phyloP scores from a whole-genome alignment of 2,797 vertebrate genomes.

The Rhyacichthys aspro region DNA sequence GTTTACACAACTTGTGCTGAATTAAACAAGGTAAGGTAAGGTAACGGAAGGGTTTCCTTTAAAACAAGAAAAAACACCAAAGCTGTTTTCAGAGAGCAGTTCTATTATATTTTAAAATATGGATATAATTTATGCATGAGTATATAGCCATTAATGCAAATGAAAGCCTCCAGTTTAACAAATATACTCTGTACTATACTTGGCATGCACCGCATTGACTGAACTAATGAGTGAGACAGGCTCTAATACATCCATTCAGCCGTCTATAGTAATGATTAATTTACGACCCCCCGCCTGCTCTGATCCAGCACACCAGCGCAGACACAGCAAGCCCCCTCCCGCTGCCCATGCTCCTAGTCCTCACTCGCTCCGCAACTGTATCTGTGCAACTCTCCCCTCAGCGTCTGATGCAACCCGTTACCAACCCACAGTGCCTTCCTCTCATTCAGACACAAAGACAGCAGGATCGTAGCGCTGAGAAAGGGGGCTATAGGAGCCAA shows the following conservation, averaged over 20 bases:
- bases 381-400: slow-evolving; percentile 58
- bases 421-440: slow-evolving; percentile 76
- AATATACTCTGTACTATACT: slow-evolving; percentile 45
- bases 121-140: slow-evolving; percentile 54
- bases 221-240: slow-evolving; percentile 68
- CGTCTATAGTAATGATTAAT: slow-evolving; percentile 77
- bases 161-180: slow-evolving; percentile 52
- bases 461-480: slow-evolving; percentile 52
- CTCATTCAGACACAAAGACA: slow-evolving; percentile 81
- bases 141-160: slow-evolving; percentile 52
- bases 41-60: slow-evolving; percentile 15
- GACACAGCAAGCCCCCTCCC: slow-evolving; percentile 29
- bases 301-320: slow-evolving; percentile 41
- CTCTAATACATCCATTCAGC: slow-evolving; percentile 74
- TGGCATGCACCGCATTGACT: slow-evolving; percentile 60
- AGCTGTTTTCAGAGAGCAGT: slow-evolving; percentile 23
- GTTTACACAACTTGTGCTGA: not conserved
- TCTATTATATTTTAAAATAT: slow-evolving; percentile 39
- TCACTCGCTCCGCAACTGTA: slow-evolving; percentile 36
- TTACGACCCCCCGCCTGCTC: slow-evolving; percentile 68
- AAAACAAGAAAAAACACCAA: slow-evolving; percentile 9
- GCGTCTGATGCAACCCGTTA: slow-evolving; percentile 82
- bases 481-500: slow-evolving; percentile 13
- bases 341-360: slow-evolving; percentile 34
- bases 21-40: not conserved